Percentiles rank a stretch among this genome's conserved stretches.
phyloP scores from a whole-genome alignment of 2,797 vertebrate species.

The Cryptoprocta ferox region DNA sequence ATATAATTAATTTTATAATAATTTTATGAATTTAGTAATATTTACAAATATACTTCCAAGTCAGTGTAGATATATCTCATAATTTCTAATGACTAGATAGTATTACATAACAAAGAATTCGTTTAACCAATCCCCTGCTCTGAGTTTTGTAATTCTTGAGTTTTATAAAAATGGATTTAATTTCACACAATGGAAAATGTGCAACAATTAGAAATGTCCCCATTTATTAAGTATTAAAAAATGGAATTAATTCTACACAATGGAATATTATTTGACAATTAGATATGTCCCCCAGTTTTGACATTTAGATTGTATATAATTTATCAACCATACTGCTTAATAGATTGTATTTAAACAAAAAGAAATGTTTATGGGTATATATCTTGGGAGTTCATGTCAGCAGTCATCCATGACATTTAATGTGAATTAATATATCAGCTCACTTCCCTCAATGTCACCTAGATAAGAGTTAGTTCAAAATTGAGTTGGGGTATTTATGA shows the following conservation, averaged over 20 bases:
- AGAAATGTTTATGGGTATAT: background rate
- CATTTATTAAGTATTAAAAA: background rate
- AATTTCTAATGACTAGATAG: background rate
- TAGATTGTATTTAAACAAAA: background rate
- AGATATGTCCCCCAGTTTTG: background rate
- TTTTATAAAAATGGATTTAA: conserved; percentile 23
- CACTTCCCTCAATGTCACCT: background rate
- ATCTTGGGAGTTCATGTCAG: background rate
- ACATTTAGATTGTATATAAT: background rate
- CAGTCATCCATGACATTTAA: background rate
- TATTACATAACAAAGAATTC: background rate
- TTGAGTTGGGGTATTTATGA: background rate
- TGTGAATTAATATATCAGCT: background rate
- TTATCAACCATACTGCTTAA: background rate
- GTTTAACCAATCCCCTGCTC: background rate
- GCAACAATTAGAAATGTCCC: background rate
- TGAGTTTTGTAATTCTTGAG: background rate
- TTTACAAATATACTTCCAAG: background rate
- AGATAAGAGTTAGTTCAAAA: background rate
- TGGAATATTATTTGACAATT: background rate
- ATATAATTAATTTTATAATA: background rate
- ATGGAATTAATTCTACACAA: background rate
- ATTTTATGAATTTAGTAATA: background rate
- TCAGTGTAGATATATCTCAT: background rate
- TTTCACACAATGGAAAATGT: background rate